phyloP scores from a whole-genome alignment of 2,113 vertebrate genomes.

The Phasianus colchicus region DNA sequence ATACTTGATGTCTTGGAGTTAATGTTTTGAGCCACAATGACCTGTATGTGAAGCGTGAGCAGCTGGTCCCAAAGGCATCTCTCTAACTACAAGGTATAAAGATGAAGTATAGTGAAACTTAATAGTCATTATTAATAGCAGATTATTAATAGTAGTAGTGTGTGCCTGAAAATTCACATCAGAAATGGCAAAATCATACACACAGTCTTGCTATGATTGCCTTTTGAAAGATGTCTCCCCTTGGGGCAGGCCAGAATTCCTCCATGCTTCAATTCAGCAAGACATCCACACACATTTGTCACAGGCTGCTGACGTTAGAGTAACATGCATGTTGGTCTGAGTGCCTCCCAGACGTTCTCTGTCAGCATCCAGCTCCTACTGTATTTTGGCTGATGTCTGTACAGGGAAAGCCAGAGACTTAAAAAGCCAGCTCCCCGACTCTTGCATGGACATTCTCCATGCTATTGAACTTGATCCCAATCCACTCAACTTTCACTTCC shows the following conservation, averaged over 20 bases:
- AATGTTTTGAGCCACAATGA: neutral
- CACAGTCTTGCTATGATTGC: neutral
- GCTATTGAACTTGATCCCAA: neutral
- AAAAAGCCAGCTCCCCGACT: neutral
- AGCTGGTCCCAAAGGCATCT: neutral
- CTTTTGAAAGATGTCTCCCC: neutral
- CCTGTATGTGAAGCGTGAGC: neutral
- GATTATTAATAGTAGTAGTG: neutral
- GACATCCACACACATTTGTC: neutral
- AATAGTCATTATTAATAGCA: neutral
- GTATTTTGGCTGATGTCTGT: rapidly evolving
- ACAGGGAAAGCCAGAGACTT: neutral
- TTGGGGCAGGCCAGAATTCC: neutral
- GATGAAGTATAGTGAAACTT: neutral
- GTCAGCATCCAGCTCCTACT: neutral
- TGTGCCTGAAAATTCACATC: neutral
- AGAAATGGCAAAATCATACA: neutral
- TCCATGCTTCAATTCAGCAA: neutral
- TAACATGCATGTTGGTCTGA: neutral
- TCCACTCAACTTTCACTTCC: neutral
- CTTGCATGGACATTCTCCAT: neutral
- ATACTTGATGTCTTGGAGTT: neutral
- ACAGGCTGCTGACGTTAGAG: neutral
- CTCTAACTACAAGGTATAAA: neutral
- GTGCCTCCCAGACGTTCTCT: neutral